These are phyloP conservation scores for Anastrepha obliqua DNA, from an alignment of 1,140 invertebrate genomes.

Conservation along the genomic window DNA sequence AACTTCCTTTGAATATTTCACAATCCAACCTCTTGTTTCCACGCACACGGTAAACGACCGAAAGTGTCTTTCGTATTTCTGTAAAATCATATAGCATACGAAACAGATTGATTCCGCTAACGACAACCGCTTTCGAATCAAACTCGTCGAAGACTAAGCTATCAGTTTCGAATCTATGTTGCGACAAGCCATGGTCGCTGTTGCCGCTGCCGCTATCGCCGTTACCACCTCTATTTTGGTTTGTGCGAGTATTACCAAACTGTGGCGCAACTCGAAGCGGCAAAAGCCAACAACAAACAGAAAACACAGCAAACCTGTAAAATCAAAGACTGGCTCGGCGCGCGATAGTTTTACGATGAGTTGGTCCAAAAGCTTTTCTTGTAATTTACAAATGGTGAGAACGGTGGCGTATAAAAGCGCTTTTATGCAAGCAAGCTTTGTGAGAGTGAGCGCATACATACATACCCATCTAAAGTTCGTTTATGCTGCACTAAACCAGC, in stretches of 20 bases:
- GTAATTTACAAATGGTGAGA: background rate
- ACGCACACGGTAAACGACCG: background rate
- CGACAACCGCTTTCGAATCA: conserved; percentile 67
- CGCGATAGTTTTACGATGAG: background rate
- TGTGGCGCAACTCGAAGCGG: conserved; percentile 47
- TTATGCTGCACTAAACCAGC: no score
- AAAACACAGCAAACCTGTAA: conserved; percentile 40
- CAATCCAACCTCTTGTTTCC: background rate
- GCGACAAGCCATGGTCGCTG: conserved; percentile 28
- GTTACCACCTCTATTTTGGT: background rate
- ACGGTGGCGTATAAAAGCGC: background rate
- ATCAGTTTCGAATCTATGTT: conserved; percentile 61
- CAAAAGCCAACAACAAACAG: conserved; percentile 33
- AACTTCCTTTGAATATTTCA: background rate
- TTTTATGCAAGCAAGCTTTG: background rate
- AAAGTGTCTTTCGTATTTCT: background rate
- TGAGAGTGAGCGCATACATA: background rate
- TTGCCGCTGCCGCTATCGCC: background rate
- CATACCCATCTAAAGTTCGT: no score
- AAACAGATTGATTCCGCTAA: conserved; percentile 36
- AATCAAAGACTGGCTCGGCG: conserved; percentile 18
- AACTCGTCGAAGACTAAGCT: conserved; percentile 71
- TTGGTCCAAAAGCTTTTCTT: background rate
- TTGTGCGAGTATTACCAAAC: conserved; percentile 23
- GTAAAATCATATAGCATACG: background rate